Evolutionary conservation across 2,113 vertebrate genomes (phyloP).

Genomic region (Lophotis ruficrista): DNA sequence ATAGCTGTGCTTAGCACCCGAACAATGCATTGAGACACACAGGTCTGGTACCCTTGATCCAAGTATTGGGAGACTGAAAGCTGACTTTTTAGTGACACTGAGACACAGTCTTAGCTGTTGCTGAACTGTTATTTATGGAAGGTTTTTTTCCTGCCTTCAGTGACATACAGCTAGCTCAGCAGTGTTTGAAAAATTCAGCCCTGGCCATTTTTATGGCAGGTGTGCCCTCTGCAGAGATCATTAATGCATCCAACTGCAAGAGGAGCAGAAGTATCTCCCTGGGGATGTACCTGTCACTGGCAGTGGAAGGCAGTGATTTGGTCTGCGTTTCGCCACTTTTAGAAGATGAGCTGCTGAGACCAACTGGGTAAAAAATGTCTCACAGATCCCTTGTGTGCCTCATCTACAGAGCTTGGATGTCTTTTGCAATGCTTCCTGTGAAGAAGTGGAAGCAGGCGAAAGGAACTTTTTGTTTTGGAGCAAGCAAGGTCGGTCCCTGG

Average conservation of each 20-base stretch:
- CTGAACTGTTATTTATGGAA: neutral
- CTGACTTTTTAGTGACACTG: neutral
- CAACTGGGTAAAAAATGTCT: neutral
- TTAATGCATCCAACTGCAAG: neutral
- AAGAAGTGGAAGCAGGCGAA: neutral
- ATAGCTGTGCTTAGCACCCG: neutral
- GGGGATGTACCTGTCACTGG: neutral
- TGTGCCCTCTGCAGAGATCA: neutral
- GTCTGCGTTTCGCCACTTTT: neutral
- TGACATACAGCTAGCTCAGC: neutral
- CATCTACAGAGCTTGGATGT: neutral
- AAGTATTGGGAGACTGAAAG: neutral
- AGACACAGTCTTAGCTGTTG: neutral
- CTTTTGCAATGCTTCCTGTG: neutral
- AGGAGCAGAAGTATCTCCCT: neutral
- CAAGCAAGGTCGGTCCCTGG: neutral
- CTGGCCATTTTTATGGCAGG: neutral
- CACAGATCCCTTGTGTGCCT: neutral
- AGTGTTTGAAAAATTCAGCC: neutral
- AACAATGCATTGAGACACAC: neutral
- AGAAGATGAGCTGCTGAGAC: neutral
- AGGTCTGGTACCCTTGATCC: neutral
- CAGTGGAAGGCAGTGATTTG: neutral
- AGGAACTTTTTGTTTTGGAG: neutral
- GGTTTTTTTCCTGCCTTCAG: neutral